A percentile compares a stretch with the other conserved stretches of the same genome.
phyloP scores from a whole-genome alignment of 53 echinoderm and acorn worm species.

The Astropecten irregularis region DNA sequence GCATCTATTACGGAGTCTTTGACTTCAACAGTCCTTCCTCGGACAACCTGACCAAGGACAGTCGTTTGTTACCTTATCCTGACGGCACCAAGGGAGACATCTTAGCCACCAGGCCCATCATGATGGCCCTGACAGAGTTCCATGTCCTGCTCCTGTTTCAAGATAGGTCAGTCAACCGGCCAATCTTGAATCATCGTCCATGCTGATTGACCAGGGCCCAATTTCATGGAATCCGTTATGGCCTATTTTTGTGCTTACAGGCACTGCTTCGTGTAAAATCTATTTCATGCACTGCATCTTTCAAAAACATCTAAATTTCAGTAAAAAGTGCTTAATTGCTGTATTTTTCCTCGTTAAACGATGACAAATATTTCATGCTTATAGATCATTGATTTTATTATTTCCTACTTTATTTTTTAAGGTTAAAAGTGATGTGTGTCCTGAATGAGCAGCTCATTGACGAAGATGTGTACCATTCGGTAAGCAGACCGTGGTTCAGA shows the following conservation, averaged over 20 bases:
- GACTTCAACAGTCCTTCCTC: conserved; percentile 81
- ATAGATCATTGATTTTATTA: too few species aligned
- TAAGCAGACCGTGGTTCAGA: too few species aligned
- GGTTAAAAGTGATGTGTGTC: conserved; percentile 92
- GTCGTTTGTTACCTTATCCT: conserved; percentile 75
- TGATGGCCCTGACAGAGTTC: conserved; percentile 88
- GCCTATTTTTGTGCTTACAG: too few species aligned
- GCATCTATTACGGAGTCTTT: conserved; percentile 92
- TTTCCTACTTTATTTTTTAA: too few species aligned
- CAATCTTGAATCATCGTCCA: too few species aligned
- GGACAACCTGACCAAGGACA: conserved; percentile 90
- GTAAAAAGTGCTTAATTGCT: too few species aligned
- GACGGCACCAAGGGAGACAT: conserved; percentile 44
- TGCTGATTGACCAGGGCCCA: too few species aligned
- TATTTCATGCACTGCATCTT: neutral
- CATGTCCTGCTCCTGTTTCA: conserved; percentile 87
- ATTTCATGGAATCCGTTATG: too few species aligned
- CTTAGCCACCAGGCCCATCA: conserved; percentile 58
- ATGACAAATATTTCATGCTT: too few species aligned
- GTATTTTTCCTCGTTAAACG: too few species aligned
- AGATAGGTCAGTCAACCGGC: conserved; percentile 75
- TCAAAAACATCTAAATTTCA: neutral
- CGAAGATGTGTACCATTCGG: conserved; percentile 82
- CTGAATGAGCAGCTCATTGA: conserved; percentile 96
- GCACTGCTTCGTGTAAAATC: too few species aligned